Evolutionary conservation across 2,888 invertebrate genomes (phyloP), one percentile per base, ranked within the genome.

Genomic region (Luffia ferchaultella): DNA sequence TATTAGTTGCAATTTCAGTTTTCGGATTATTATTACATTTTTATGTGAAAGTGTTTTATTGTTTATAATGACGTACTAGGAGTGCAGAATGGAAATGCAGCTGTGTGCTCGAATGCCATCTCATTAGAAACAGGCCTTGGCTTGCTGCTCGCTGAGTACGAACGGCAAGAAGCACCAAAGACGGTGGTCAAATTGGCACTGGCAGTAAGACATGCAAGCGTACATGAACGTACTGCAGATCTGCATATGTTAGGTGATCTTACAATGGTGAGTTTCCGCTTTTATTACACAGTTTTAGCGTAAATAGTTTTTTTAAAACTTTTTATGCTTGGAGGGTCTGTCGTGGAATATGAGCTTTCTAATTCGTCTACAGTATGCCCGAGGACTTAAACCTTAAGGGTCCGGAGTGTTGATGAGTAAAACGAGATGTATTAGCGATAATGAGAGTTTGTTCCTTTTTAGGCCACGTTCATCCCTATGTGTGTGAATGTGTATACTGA

Each of bases 201-300:
- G 20, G 83, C 85, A 52, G 71, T 90, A 50, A 73, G 83, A 49
- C 91, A 92, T 63, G 79, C 92, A 30, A 86, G 89, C 58, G 67
- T 93, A 64, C 86, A 89, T 62, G 92, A 92, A 63, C 63, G 75
- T 16, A 82, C 85, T 60, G 87, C 89, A 7, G 78, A 87, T 49
- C 77, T 92, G 55, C 63, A 68, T 15, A 55, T 79, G 53, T 62
- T 79, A 12, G 76, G 71, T 0, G 73, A 76, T 41, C 57, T 91
- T 3, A 78, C 71, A 55, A 71, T 92, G 84, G 92, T 93, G 72
- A 43, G 49, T 43, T 19, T 1, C 70, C 75, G 62, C 46, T 42
- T 20, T 43, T 42, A 19, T 18, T 18, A 42, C 16, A 42, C 16
- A 42, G 15, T 48, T 17, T 17, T 2, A 45, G 20, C 45, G 5